A percentile compares a stretch with the other conserved stretches of the same genome.
phyloP scores from a whole-genome alignment of 2,113 vertebrate genomes.

The Catharus fuscescens region DNA sequence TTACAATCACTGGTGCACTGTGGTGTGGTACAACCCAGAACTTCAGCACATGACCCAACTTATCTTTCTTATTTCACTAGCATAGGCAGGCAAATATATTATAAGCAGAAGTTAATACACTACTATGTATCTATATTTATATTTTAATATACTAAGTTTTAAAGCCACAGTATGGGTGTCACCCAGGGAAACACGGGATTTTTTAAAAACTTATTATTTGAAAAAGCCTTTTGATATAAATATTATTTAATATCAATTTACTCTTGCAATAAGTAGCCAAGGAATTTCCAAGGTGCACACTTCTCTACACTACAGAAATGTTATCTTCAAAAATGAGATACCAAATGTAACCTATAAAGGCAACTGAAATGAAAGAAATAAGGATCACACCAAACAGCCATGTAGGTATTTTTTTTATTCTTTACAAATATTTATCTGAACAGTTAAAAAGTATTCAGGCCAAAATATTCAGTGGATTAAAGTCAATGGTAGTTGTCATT shows the following conservation, averaged over 20 bases:
- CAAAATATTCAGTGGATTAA: conserved; percentile 62
- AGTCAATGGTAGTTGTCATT: conserved; percentile 73
- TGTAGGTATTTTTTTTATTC: not conserved
- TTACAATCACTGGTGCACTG: not conserved
- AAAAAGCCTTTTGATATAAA: not conserved
- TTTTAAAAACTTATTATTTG: not conserved
- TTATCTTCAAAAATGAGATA: not conserved
- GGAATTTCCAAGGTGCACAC: not conserved
- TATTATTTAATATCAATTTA: not conserved
- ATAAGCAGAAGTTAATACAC: not conserved
- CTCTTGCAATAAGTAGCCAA: not conserved
- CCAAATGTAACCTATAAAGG: not conserved
- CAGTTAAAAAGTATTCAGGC: conserved; percentile 41
- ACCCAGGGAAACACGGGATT: not conserved
- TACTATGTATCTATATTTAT: not conserved
- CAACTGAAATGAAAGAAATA: conserved; percentile 33
- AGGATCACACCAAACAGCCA: not conserved
- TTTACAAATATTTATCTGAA: conserved; percentile 32
- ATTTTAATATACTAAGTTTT: not conserved
- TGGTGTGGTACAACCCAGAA: not conserved
- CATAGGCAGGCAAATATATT: not conserved
- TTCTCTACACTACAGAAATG: not conserved
- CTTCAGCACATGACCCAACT: not conserved
- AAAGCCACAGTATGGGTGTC: not conserved
- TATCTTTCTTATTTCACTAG: not conserved